A percentile compares a stretch with the other conserved stretches of the same genome.
Evolutionary conservation across 2,113 vertebrate species (phyloP).

Genomic region (Andinoacara biseriatus): DNA sequence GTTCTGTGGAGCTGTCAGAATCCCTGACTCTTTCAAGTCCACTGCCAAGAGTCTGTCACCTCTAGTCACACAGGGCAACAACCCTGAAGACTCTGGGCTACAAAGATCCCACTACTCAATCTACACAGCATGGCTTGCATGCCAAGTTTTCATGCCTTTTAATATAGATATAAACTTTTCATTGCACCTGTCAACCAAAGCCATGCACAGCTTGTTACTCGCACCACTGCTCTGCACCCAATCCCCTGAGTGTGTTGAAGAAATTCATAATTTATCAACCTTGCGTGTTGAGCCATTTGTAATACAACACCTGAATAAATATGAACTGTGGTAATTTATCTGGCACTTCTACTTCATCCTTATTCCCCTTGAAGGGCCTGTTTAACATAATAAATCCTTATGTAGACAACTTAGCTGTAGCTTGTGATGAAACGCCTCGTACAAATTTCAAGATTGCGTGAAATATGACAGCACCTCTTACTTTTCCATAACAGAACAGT

Average conservation of each 20-base stretch:
- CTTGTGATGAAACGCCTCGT: not conserved
- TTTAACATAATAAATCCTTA: not conserved
- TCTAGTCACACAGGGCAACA: constrained; percentile 15
- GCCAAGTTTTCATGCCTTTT: constrained; percentile 25
- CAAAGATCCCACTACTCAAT: not conserved
- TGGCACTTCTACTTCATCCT: not conserved
- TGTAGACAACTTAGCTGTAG: not conserved
- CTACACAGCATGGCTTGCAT: not conserved
- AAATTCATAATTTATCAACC: constrained; percentile 16
- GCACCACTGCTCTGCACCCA: not conserved
- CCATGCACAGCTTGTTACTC: not conserved
- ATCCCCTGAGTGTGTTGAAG: not conserved
- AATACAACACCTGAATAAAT: constrained; percentile 17
- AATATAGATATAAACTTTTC: constrained; percentile 13
- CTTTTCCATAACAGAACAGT: not conserved
- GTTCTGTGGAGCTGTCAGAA: constrained; percentile 64
- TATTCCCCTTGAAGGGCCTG: not conserved
- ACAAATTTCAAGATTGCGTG: not conserved
- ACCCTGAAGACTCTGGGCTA: constrained; percentile 10
- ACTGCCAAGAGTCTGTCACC: constrained; percentile 26
- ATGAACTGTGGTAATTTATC: not conserved
- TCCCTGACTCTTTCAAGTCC: constrained; percentile 25
- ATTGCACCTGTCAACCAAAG: constrained; percentile 41
- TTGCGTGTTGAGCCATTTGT: not conserved
- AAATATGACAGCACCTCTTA: not conserved